Conservation (phyloP, 1,140 invertebrate genomes). For the Caenorhabditis elegans region DNA sequence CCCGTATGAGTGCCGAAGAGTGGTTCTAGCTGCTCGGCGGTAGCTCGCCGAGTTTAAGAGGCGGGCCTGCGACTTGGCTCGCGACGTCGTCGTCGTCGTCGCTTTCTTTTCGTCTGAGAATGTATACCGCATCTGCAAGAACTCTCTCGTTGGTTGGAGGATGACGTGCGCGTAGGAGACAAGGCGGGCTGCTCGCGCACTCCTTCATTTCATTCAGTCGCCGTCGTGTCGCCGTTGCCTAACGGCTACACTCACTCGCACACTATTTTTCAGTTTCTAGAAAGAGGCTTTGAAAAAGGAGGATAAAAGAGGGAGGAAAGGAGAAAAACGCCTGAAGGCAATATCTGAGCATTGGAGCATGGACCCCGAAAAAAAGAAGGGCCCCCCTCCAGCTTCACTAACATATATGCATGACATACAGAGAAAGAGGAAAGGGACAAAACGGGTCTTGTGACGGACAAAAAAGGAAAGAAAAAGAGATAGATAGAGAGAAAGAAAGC, state of each 20-base stretch:
- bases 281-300: neutral
- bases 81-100: neutral
- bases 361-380: neutral
- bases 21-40: neutral
- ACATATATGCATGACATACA: conserved; percentile 27
- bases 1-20: conserved; percentile 29
- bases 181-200: neutral
- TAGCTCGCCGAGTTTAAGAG: conserved; percentile 11
- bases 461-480: neutral
- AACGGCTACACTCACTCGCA: neutral
- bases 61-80: neutral
- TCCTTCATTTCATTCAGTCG: neutral
- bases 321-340: conserved; percentile 23
- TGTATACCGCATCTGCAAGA: neutral
- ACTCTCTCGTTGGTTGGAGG: neutral
- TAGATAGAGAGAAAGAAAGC: neutral
- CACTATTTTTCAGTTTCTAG: neutral
- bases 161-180: conserved; percentile 28
- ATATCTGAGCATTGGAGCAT: conserved; percentile 21
- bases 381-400: neutral
- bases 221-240: neutral
- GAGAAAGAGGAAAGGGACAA: neutral
- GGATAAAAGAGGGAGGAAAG: neutral
- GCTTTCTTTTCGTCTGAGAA: neutral
- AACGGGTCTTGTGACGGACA: neutral